phyloP scores from a whole-genome alignment of 2,113 vertebrate species.

The Centrocercus urophasianus region DNA sequence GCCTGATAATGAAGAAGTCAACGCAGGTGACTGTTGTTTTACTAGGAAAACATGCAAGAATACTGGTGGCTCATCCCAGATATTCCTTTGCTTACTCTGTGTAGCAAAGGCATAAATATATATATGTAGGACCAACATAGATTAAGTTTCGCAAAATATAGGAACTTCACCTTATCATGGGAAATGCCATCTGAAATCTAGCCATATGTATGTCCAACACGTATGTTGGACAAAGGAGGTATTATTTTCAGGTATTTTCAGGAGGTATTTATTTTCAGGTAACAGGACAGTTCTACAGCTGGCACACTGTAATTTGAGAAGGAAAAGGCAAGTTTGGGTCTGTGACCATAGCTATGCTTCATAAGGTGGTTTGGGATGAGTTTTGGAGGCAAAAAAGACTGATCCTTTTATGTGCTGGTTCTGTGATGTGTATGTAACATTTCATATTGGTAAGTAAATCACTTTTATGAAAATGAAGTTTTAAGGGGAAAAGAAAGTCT shows the following conservation, averaged over 20 bases:
- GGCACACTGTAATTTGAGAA: neutral
- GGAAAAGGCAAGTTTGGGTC: neutral
- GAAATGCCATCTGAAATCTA: neutral
- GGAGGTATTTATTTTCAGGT: neutral
- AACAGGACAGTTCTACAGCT: neutral
- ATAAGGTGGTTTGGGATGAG: neutral
- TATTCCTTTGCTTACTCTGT: neutral
- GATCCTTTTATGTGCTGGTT: neutral
- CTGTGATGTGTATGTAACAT: neutral
- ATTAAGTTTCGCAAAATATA: neutral
- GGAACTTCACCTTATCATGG: neutral
- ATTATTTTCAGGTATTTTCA: neutral
- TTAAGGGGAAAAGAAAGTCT: neutral
- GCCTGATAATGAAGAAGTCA: neutral
- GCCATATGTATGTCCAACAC: too few relatives aligned
- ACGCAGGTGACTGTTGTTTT: neutral
- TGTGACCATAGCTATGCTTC: neutral
- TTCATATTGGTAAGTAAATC: slow-evolving; percentile 26
- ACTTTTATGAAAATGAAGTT: neutral
- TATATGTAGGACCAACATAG: neutral
- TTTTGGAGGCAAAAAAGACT: neutral
- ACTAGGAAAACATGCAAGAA: neutral
- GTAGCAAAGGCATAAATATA: neutral
- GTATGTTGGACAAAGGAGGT: neutral
- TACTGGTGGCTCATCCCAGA: neutral